Evolutionary conservation across 1,140 invertebrate species (phyloP).

Genomic region (Drosophila kanapiae): DNA sequence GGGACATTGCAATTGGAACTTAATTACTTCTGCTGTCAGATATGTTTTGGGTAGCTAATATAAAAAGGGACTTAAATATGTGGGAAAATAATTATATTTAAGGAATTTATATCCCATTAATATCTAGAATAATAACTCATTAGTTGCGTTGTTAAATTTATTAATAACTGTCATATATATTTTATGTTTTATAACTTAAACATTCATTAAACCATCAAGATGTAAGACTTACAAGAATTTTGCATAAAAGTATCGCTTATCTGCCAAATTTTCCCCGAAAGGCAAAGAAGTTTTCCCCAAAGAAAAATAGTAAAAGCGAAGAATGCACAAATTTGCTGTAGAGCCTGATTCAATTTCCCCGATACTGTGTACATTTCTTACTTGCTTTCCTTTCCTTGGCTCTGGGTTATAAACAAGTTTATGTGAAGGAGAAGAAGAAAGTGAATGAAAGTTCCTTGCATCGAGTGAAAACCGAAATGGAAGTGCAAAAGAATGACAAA

Average conservation of each 20-base stretch:
- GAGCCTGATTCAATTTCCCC: slow-evolving; percentile 24
- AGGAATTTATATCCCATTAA: neutral
- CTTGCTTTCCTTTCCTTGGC: neutral
- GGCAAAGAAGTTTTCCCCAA: neutral
- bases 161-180: neutral
- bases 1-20: neutral
- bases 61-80: neutral
- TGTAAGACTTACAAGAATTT: too few relatives aligned
- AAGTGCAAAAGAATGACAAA: slow-evolving; percentile 3
- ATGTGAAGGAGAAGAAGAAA: neutral
- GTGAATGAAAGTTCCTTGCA: slow-evolving; percentile 1
- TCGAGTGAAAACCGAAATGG: neutral
- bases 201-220: too few relatives aligned
- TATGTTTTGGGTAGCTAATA: neutral
- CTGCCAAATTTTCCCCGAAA: neutral
- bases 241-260: neutral
- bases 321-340: slow-evolving; percentile 9
- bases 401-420: slow-evolving; percentile 16
- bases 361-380: slow-evolving; percentile 3
- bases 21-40: slow-evolving; percentile 18
- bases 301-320: neutral
- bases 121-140: neutral
- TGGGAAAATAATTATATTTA: too few relatives aligned
- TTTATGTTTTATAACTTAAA: neutral
- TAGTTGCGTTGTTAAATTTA: neutral